phyloP scores from a whole-genome alignment of 2,888 invertebrate genomes.

The Nebria salina region DNA sequence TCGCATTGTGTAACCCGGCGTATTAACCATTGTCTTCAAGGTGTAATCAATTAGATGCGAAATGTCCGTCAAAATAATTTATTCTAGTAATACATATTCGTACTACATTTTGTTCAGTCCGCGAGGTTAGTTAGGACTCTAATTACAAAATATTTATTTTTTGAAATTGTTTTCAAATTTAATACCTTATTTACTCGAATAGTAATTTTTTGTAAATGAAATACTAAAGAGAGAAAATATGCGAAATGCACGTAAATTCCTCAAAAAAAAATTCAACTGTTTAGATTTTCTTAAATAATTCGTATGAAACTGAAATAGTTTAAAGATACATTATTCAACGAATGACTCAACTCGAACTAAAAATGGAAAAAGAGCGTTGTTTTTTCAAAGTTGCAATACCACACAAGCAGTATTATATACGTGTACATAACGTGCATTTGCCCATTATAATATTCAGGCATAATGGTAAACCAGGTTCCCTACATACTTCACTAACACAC shows the following conservation, averaged over 20 bases:
- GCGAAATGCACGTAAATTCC: too few relatives aligned
- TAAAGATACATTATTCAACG: background rate
- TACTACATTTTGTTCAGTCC: background rate
- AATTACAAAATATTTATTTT: too few relatives aligned
- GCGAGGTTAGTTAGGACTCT: too few relatives aligned
- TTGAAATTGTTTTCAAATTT: too few relatives aligned
- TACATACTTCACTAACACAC: background rate
- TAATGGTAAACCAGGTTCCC: background rate
- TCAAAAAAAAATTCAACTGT: background rate
- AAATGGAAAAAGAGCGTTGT: background rate
- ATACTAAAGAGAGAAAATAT: too few relatives aligned
- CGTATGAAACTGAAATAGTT: background rate
- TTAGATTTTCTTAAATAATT: background rate
- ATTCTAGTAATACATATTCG: background rate
- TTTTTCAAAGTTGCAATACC: background rate
- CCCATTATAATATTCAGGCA: background rate
- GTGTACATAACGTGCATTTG: background rate
- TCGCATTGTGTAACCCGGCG: background rate
- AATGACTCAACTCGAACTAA: background rate
- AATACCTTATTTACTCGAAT: too few relatives aligned
- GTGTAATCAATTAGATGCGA: background rate
- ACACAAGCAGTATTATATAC: background rate
- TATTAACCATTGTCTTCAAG: background rate
- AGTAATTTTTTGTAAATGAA: too few relatives aligned
- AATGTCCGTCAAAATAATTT: background rate